Percentiles rank a stretch among this genome's conserved stretches.
Conservation (phyloP, 2,113 vertebrate genomes). For the Gymnorhina tibicen region DNA sequence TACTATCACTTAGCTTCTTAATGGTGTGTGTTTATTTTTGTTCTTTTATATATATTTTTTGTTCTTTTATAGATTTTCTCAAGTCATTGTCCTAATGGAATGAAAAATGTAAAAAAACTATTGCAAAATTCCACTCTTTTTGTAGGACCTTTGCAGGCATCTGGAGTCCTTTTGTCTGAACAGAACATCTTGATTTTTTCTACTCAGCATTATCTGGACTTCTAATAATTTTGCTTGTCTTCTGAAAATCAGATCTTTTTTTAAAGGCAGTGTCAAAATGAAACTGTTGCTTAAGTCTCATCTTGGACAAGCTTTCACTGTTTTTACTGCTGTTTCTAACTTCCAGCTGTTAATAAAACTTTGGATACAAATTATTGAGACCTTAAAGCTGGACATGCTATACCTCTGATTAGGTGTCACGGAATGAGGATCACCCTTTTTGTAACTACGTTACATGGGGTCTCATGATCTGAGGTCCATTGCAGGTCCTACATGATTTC, state of each 20-base stretch:
- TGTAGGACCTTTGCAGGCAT: neutral
- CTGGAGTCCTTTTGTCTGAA: neutral
- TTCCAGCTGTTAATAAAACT: neutral
- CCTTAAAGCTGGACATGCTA: neutral
- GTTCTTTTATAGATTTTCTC: neutral
- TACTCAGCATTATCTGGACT: rapidly evolving
- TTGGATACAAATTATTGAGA: neutral
- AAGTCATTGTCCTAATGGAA: neutral
- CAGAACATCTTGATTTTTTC: neutral
- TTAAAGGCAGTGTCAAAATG: neutral
- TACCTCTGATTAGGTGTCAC: neutral
- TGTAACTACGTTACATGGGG: neutral
- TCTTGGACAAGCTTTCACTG: neutral
- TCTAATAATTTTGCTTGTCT: neutral
- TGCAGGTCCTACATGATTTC: neutral
- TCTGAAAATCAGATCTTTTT: neutral
- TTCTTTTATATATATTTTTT: neutral
- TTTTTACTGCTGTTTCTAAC: neutral
- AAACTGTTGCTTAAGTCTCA: neutral
- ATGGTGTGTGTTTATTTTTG: neutral
- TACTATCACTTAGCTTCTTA: neutral
- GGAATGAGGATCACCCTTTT: neutral
- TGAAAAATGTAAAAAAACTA: neutral
- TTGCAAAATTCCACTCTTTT: neutral
- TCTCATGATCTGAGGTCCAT: neutral